These are phyloP conservation scores for Sarcophaga carnaria DNA, from an alignment of 2,888 invertebrate genomes.

Conservation along the genomic window DNA sequence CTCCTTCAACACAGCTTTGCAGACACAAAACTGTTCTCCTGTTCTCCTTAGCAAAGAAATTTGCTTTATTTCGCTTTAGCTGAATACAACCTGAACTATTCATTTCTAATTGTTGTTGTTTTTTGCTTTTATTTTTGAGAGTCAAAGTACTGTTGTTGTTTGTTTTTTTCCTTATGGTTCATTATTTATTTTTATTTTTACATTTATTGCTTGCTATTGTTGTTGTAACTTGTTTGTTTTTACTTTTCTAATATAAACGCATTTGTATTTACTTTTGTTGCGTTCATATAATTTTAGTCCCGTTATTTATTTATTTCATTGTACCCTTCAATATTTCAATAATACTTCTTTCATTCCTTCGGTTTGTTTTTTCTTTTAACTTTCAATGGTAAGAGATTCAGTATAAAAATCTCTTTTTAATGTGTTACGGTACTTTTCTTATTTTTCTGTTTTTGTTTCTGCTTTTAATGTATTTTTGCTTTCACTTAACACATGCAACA, in stretches of 20 bases:
- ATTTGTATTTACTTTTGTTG: not conserved
- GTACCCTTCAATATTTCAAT: constrained; percentile 68
- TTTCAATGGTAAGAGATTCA: constrained; percentile 59
- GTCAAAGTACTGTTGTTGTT: no score
- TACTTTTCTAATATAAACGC: not conserved
- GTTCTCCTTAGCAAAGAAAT: not conserved
- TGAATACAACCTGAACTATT: constrained; percentile 58
- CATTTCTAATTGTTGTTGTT: not conserved
- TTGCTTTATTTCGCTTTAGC: not conserved
- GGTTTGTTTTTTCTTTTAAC: constrained; percentile 10
- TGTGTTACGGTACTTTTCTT: constrained; percentile 41
- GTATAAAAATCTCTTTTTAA: constrained; percentile 66
- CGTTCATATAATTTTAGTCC: not conserved
- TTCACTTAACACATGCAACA: constrained; percentile 58
- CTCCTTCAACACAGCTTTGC: not conserved
- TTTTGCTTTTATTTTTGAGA: not conserved
- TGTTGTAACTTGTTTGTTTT: not conserved
- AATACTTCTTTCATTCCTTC: constrained; percentile 53
- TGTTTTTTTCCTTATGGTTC: not conserved
- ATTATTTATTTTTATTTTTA: not conserved
- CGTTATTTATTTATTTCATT: constrained; percentile 58
- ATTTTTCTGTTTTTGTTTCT: constrained; percentile 13
- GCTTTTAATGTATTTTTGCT: constrained; percentile 62
- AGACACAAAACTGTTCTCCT: not conserved
- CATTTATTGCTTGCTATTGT: not conserved